phyloP scores from a whole-genome alignment of 1,140 invertebrate genomes.

The Aphaenogaster ashmeadi region DNA sequence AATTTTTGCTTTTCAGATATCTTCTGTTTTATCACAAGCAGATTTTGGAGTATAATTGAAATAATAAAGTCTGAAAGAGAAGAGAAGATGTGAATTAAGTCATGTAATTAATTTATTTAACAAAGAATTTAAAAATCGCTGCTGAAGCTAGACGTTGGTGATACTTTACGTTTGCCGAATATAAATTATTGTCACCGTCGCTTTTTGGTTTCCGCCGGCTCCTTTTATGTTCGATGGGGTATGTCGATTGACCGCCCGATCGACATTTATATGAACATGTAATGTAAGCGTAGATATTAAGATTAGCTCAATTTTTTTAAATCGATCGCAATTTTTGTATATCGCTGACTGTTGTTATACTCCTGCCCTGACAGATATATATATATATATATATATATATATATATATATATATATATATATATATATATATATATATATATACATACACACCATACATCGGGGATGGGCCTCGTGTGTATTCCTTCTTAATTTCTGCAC shows the following conservation, averaged over 20 bases:
- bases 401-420: too few relatives aligned
- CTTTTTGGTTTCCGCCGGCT: slow-evolving; percentile 49
- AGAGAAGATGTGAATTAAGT: slow-evolving; percentile 47
- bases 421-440: too few relatives aligned
- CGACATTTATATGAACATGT: slow-evolving; percentile 64
- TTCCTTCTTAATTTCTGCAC: slow-evolving; percentile 21
- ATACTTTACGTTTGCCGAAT: slow-evolving; percentile 29
- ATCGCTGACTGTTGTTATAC: slow-evolving; percentile 78
- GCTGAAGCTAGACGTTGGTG: slow-evolving; percentile 33
- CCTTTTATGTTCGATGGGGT: slow-evolving; percentile 64
- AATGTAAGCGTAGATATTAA: slow-evolving; percentile 80
- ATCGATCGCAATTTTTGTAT: slow-evolving; percentile 81
- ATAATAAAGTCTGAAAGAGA: slow-evolving; percentile 82
- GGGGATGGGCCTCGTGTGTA: slow-evolving; percentile 52
- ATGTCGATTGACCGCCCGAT: slow-evolving; percentile 46
- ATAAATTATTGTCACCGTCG: slow-evolving; percentile 48
- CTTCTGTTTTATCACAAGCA: slow-evolving; percentile 97
- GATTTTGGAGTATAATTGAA: slow-evolving; percentile 93
- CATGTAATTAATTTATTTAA: slow-evolving; percentile 78
- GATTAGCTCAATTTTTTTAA: slow-evolving; percentile 85
- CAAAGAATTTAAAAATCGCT: slow-evolving; percentile 28
- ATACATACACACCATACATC: slow-evolving; percentile 62
- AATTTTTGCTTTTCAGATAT: slow-evolving; percentile 89
- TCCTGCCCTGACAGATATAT: slow-evolving; percentile 73
- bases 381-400: too few relatives aligned